Evolutionary conservation across 2,888 invertebrate genomes (phyloP), one percentile per base, ranked within the genome.

Genomic region (Ormyrus nitidulus): DNA sequence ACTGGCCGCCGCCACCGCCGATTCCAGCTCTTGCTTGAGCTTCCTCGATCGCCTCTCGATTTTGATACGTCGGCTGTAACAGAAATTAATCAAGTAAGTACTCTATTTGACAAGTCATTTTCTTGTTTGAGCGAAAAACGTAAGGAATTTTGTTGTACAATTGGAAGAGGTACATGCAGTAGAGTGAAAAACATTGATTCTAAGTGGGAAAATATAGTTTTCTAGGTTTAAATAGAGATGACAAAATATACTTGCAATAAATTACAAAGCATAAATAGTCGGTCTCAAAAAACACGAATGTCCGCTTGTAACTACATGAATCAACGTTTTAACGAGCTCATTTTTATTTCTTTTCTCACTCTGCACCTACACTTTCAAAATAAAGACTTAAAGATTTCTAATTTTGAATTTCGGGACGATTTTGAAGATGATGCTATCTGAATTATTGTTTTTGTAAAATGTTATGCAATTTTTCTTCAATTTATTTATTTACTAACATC

Each of bases 41-140:
- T 85, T 93, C 93, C 84, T 93, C 90, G 75, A 90, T 91, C 79
- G 88, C 89, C 84, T 90, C 91, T 84, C 91, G 91, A 88, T 94
- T 94, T 86, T 94, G 94, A 88, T 94, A 94, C 44, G 94, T 93
- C 8, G 94, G 94, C 94, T 94, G 92, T 72, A 90, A 91, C 48
- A 62, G 86, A 83, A 59, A 34, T 34, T 5, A 13, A 19, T 51
- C 34, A 4, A 34, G 34, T 34, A 34, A 34, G 34, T 34, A 34
- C 2, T 34, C 3, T 4, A 34, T 2, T 34, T 4, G 34, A 34
- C 34, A 34, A 34, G 34, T 4, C 34, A 34, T 34, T 34, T 34
- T 34, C 34, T 34, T 34, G 34, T 1, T 2, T 4, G 34, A 34
- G 34, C 34, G 34, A 34, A 19, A 19, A 19, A 19, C 1, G 19